Evolutionary conservation across 2,888 invertebrate species (phyloP).

Genomic region (Parthenolecanium corni): DNA sequence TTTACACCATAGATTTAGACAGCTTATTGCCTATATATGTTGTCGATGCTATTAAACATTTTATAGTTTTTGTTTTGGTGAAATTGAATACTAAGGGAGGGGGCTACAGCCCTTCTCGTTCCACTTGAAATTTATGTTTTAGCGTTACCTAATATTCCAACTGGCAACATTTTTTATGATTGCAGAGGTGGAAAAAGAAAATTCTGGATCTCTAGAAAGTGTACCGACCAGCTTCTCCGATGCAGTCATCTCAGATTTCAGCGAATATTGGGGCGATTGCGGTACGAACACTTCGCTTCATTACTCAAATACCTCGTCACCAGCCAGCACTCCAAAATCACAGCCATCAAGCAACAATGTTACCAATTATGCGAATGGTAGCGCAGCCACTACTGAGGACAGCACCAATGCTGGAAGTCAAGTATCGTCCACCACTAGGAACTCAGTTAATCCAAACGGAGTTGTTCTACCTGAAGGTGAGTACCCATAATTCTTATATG

Average conservation of each 20-base stretch:
- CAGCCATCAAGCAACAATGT: slow-evolving; percentile 8
- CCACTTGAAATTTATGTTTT: too few relatives aligned
- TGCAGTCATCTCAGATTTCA: slow-evolving; percentile 63
- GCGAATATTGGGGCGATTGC: slow-evolving; percentile 54
- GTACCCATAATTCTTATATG: background rate
- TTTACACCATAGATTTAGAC: too few relatives aligned
- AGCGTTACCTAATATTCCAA: too few relatives aligned
- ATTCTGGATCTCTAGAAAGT: slow-evolving; percentile 55
- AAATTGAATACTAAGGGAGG: too few relatives aligned
- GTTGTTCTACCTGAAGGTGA: slow-evolving; percentile 13
- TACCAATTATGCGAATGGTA: slow-evolving; percentile 11
- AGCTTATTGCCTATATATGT: too few relatives aligned
- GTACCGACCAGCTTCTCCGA: slow-evolving; percentile 67
- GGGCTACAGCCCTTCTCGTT: too few relatives aligned
- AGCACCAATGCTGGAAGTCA: slow-evolving; percentile 10
- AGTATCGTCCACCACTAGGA: background rate
- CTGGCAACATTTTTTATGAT: background rate
- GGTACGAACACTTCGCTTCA: slow-evolving; percentile 1
- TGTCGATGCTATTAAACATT: too few relatives aligned
- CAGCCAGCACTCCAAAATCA: slow-evolving; percentile 16
- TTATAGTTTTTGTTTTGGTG: too few relatives aligned
- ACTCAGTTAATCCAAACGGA: slow-evolving; percentile 9
- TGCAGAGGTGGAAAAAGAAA: slow-evolving; percentile 65
- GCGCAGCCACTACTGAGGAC: background rate
- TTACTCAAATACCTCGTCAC: slow-evolving; percentile 6